Percentiles rank a stretch among this genome's conserved stretches.
Conservation (phyloP, 2,113 vertebrate species). For the Amblyornis subalaris region DNA sequence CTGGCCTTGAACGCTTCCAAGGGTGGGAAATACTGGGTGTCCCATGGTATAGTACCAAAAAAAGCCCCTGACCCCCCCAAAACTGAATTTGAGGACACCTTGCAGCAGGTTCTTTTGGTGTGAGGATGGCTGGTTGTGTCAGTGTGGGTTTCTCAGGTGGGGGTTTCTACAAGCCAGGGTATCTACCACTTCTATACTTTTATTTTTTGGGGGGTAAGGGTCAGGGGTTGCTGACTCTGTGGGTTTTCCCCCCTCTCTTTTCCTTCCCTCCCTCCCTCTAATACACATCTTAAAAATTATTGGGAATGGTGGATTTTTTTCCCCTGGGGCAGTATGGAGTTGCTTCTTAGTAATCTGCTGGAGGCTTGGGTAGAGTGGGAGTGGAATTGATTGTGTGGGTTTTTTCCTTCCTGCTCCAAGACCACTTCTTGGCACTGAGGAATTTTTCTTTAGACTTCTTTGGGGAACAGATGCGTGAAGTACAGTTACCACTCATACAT, state of each 20-base stretch:
- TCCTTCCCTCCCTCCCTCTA: background rate
- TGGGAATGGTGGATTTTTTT: background rate
- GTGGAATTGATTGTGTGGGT: slow-evolving; percentile 38
- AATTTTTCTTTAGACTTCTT: slow-evolving; percentile 52
- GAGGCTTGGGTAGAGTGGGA: slow-evolving; percentile 7
- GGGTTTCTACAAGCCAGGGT: background rate
- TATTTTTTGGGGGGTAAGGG: background rate
- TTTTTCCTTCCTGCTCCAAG: slow-evolving; percentile 45
- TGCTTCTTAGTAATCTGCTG: slow-evolving; percentile 8
- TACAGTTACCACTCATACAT: slow-evolving; percentile 52
- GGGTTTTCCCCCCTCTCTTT: background rate
- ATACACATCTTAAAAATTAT: background rate
- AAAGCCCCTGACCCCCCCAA: accelerated
- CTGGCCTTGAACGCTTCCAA: background rate
- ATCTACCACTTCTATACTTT: background rate
- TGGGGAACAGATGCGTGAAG: slow-evolving; percentile 49
- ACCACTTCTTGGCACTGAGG: slow-evolving; percentile 27
- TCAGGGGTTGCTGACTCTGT: background rate
- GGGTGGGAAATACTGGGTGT: background rate
- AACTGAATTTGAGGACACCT: background rate
- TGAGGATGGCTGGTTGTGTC: background rate
- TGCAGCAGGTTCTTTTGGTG: background rate
- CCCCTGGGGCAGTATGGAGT: background rate
- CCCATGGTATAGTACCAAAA: background rate
- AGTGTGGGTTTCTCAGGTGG: background rate